Evolutionary conservation across 2,797 vertebrate genomes (phyloP).

Genomic region (Scolopax rusticola): DNA sequence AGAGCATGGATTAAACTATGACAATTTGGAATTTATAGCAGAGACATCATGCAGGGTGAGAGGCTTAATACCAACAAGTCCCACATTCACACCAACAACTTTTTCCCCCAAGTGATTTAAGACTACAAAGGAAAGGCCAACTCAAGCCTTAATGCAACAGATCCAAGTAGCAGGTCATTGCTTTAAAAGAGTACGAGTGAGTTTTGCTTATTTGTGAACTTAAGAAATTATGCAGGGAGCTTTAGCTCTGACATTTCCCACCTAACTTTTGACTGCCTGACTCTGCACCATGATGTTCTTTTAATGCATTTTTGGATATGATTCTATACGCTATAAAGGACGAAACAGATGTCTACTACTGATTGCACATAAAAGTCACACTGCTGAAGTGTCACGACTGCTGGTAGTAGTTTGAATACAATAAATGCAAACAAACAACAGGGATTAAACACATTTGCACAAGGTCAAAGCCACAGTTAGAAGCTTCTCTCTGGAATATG

Average conservation of each 20-base stretch:
- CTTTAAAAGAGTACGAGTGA: not conserved
- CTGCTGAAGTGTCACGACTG: conserved; percentile 9
- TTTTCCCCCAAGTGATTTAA: not conserved
- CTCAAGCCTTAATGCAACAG: not conserved
- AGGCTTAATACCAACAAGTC: not conserved
- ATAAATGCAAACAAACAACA: conserved; percentile 39
- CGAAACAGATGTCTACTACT: conserved; percentile 38
- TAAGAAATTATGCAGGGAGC: not conserved
- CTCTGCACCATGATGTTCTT: not conserved
- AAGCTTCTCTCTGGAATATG: not conserved
- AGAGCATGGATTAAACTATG: not conserved
- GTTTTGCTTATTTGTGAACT: not conserved
- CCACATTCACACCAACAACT: not conserved
- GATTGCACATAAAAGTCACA: conserved; percentile 34
- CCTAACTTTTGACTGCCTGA: not conserved
- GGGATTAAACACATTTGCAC: conserved; percentile 29
- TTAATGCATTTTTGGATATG: not conserved
- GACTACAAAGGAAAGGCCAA: not conserved
- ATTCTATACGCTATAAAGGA: not conserved
- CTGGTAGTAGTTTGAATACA: conserved; percentile 13
- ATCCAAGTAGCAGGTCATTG: not conserved
- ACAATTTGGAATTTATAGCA: not conserved
- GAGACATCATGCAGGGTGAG: not conserved
- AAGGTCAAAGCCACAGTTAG: conserved; percentile 46
- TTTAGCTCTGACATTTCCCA: not conserved